Base-by-base conservation (phyloP, 2,797 vertebrate genomes). In the Gymnopithys bicolor region DNA sequence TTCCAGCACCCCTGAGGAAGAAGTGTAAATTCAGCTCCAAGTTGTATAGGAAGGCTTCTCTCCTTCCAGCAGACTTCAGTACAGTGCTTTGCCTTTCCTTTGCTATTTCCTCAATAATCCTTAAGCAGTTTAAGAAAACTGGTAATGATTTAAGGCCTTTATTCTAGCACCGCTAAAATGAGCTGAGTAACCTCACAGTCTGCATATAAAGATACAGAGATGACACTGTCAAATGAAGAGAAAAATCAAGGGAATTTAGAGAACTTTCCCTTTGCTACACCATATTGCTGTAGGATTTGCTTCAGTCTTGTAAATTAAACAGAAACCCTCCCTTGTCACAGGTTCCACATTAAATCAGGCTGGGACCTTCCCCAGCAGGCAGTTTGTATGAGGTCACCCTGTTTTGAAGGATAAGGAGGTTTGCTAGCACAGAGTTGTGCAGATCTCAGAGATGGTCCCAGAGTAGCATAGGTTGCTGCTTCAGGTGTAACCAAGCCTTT, bases 401-500 rank as follows among this genome's bases (percentile, higher is more conserved):
- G 17, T 49, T 79, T 23, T 19, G 71, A 92, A 92, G 48, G 37
- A 52, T 32, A 16, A 79, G 19, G 23, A 81, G 4, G 1, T 70
- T 52, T 83, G 27, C 25, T 21, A 48, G 24, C 56, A 19, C 2
- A 2, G 32, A 85, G 41, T 30, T 8, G 7, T 59, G 28, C 32
- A 56, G 35, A 41, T 52, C 43, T 77, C 75, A 80, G 45, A 59
- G 9, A 23, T 59, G 67, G 28, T 37, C 41, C 23, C 1, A 3
- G 45, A 67, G 83, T 0, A 0, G 2, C 0, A 0, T 30, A 11
- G 7, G 4, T 33, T 64, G 28, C 21, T 60, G 3, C 22, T 43
- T 75, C n/a, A 58, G 22, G 12, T 24, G 25, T 55, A 27, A 16
- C 62, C 39, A 73, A 45, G 12, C 12, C 30, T 64, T 10, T 12